Base-by-base conservation (phyloP, 2,113 vertebrate species). In the Seriola rivoliana region DNA sequence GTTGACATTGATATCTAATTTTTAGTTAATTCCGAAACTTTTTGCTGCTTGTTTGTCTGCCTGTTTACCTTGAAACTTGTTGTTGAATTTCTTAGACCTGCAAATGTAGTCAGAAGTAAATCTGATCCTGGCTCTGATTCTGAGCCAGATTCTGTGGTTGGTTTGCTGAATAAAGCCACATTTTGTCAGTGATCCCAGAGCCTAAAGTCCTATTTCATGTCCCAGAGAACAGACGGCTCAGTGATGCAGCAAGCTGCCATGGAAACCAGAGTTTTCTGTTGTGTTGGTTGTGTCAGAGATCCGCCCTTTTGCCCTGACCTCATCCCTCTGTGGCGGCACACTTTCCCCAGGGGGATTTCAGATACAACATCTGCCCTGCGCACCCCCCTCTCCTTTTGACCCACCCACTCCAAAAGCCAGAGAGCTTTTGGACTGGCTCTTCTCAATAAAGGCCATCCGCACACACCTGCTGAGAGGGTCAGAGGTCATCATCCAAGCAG, bases 381-480 rank as follows among this genome's bases (percentile, higher is more conserved):
- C 42, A n/a, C 54, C n/a, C 75, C 69, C 62, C 34, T 2, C 71
- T 40, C 32, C 72, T 62, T 4, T 32, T 84, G 44, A 81, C 17
- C 79, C 77, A 6, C 60, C 73, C 87, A 64, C 77, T 76, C 74
- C 40, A 75, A 89, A 86, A 84, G 67, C 78, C 70, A 71, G 13
- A 81, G 69, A 65, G 71, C 84, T 80, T 81, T 73, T 84, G 78
- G 79, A 80, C 74, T 8, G 78, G 73, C 77, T 76, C 85, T 80
- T 86, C 76, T 83, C 81, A 74, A 88, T 88, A 91, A 91, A 87
- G 82, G 67, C 82, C 66, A 52, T 79, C 81, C 93, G 84, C 84
- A 87, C 72, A 93, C 93, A 95, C 94, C 95, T 96, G 95, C 95
- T 94, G 93, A 82, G 93, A 89, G 78, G 93, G 91, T 93, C 55